Conservation (phyloP, 1,140 invertebrate species). For the Eumaeus atala region DNA sequence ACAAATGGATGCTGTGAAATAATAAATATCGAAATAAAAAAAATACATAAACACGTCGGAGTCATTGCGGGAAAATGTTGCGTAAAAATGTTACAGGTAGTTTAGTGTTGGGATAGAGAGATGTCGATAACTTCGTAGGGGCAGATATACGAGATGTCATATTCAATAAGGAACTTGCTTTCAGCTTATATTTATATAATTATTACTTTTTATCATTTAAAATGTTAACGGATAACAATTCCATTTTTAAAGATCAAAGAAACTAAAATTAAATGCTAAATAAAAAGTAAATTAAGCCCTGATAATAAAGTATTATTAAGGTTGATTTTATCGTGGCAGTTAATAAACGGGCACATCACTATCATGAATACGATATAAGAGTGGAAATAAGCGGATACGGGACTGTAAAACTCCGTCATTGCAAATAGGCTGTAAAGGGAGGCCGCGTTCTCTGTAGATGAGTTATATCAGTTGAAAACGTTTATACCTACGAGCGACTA, state of each 20-base stretch:
- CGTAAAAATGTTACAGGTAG: constrained; percentile 25
- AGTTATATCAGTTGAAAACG: not conserved
- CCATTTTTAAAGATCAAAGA: too few species aligned
- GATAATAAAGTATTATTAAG: not conserved
- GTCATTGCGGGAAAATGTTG: constrained; percentile 26
- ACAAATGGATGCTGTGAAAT: constrained; percentile 5
- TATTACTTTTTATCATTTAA: too few species aligned
- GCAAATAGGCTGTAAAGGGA: constrained; percentile 52
- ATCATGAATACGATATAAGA: constrained; percentile 30
- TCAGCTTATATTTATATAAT: too few species aligned
- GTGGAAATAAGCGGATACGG: constrained; percentile 30
- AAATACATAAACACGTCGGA: constrained; percentile 27
- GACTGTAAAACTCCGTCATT: constrained; percentile 47
- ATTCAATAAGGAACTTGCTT: too few species aligned
- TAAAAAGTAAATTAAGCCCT: too few species aligned
- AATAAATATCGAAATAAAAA: constrained; percentile 23
- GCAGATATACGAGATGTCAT: too few species aligned
- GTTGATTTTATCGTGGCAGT: not conserved
- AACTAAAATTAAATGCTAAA: too few species aligned
- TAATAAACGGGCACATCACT: constrained; percentile 14
- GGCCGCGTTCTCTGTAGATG: constrained; percentile 1
- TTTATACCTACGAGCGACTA: constrained; percentile 10
- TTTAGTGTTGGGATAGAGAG: constrained; percentile 11
- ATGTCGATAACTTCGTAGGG: constrained; percentile 11
- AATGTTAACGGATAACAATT: too few species aligned